phyloP scores from a whole-genome alignment of 2,797 vertebrate species.

The Emydoidea blandingii region DNA sequence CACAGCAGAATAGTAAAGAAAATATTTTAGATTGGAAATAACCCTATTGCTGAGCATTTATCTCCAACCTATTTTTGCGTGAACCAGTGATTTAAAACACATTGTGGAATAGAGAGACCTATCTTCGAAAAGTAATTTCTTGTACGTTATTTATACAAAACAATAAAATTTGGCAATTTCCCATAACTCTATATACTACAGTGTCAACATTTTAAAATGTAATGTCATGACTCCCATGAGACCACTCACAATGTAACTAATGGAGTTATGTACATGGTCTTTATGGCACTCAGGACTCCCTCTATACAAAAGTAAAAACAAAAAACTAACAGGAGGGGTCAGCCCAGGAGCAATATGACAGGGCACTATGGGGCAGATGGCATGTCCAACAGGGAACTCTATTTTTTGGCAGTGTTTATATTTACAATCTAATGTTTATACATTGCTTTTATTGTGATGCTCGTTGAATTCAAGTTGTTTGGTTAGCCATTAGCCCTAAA shows the following conservation, averaged over 20 bases:
- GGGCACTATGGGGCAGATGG: too few species aligned
- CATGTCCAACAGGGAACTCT: not conserved
- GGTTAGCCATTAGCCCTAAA: not conserved
- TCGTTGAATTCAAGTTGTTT: not conserved
- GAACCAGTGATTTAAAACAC: not conserved
- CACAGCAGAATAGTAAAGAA: not conserved
- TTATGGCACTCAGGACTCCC: not conserved
- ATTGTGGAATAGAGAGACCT: not conserved
- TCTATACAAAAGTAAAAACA: too few species aligned
- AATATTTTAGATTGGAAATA: not conserved
- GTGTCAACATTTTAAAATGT: not conserved
- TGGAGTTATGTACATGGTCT: not conserved
- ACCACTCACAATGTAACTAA: not conserved
- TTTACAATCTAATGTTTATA: not conserved
- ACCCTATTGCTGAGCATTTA: not conserved
- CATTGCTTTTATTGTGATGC: not conserved
- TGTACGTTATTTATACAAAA: not conserved
- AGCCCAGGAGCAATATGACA: not conserved
- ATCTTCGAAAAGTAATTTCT: not conserved
- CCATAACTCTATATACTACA: not conserved
- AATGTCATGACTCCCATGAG: not conserved
- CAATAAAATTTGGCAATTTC: not conserved
- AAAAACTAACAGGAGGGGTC: not conserved
- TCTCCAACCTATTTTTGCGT: not conserved
- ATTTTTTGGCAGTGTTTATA: not conserved